Evolutionary conservation across 2,888 invertebrate genomes (phyloP).

Genomic region (Spialia ferax): DNA sequence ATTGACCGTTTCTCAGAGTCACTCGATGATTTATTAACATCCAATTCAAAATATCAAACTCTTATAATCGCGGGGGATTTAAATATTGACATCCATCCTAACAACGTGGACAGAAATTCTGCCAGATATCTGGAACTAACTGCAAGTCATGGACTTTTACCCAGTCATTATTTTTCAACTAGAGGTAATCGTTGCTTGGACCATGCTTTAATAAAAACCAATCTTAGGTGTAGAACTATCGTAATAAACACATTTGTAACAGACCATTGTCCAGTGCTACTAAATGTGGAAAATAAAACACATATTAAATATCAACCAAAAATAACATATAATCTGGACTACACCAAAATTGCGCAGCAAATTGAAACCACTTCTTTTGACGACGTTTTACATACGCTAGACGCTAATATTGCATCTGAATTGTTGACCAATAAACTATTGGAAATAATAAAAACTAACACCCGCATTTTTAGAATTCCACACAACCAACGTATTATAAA

Average conservation of each 20-base stretch:
- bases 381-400: neutral
- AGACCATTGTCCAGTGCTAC: neutral
- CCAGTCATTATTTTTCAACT: neutral
- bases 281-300: neutral
- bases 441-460: neutral
- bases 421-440: neutral
- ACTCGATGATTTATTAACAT: neutral
- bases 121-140: neutral
- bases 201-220: neutral
- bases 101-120: neutral
- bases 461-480: neutral
- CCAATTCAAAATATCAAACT: neutral
- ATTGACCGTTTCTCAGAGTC: neutral
- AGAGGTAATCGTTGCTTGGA: neutral
- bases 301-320: neutral
- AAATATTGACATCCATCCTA: constrained; percentile 3
- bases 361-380: neutral
- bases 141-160: constrained; percentile 3
- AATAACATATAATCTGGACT: neutral
- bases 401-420: neutral
- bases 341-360: neutral
- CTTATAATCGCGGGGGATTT: neutral
- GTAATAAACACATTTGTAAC: neutral
- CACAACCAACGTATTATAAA: constrained; percentile 1
- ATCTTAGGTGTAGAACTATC: neutral